Evolutionary conservation across 2,797 vertebrate genomes (phyloP), one percentile per base, ranked within the genome.

Genomic region (Typhlichthys subterraneus): DNA sequence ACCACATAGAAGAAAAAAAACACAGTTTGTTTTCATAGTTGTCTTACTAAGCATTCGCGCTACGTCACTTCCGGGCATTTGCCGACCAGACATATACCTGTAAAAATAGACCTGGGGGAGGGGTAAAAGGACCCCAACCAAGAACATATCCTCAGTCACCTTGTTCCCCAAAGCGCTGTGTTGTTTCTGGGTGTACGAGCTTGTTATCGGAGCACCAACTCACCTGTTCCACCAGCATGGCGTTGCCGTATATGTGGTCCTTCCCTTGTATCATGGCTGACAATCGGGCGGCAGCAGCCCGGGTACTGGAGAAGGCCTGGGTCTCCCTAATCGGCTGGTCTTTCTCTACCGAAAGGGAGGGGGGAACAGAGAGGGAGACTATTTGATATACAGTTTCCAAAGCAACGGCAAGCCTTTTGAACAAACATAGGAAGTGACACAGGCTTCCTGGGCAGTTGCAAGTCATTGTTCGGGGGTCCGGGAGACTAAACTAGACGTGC

Each of bases 241-340:
- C 52, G 53, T 91, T 90, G 63, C 86, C 71, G n/a, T 87, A 90
- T 5, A 87, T 85, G 76, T 80, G 88, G 79, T 94, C 95, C 50
- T 84, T 93, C 64, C 94, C 94, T 53, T 94, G 95, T 61, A 95
- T 88, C 93, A 95, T 84, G 12, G 92, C 88, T 49, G 94, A 92
- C 66, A 94, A 88, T 73, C 76, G 89, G 75, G 89, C 74, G 63
- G 91, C 82, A 45, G 92, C 87, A 56, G 93, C 91, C 47, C 84
- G 70, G 19, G 93, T 93, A 0, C 87, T 83, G 29, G 93, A 90
- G 1, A 74, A 73, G 70, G 86, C 78, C 83, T 90, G 92, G 62
- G 88, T 79, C 70, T 93, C 93, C 79, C 88, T 92, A 52, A 92
- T 85, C 56, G 85, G 93, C 81, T 92, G 91, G 65, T 85, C 91